Evolutionary conservation across 2,888 invertebrate genomes (phyloP).

Genomic region (Nomada hirtipes): DNA sequence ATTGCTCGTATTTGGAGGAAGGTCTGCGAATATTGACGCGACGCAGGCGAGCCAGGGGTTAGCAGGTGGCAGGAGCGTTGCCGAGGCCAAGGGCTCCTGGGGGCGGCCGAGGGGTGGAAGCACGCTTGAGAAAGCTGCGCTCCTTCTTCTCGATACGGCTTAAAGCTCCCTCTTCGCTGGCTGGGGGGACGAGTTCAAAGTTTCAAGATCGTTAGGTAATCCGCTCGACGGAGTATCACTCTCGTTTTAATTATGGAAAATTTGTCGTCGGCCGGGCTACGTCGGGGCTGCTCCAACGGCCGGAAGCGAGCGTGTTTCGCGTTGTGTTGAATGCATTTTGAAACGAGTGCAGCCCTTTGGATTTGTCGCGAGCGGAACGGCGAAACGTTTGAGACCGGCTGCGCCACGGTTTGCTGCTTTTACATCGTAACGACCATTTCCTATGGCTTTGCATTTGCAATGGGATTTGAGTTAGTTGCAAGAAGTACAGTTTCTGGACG

Average conservation of each 20-base stretch:
- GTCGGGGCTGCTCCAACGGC: background rate
- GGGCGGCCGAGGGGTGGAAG: conserved; percentile 43
- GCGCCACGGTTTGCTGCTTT: background rate
- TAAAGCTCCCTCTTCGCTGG: conserved; percentile 35
- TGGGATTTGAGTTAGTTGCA: too few species aligned
- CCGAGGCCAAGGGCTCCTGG: conserved; percentile 76
- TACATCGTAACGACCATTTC: background rate
- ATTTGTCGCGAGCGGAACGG: background rate
- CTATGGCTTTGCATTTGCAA: too few species aligned
- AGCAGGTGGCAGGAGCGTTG: conserved; percentile 77
- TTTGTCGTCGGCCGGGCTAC: background rate
- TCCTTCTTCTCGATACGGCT: conserved; percentile 36
- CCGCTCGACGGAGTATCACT: conserved; percentile 12
- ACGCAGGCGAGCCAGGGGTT: conserved; percentile 77
- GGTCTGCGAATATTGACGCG: conserved; percentile 79
- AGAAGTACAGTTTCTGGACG: too few species aligned
- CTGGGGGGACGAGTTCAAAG: conserved; percentile 34
- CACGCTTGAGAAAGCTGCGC: conserved; percentile 38
- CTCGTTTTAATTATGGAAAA: conserved; percentile 35
- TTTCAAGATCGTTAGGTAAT: conserved; percentile 47
- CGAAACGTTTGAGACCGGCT: background rate
- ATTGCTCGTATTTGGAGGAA: conserved; percentile 63
- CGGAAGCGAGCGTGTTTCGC: background rate
- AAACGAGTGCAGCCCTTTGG: background rate
- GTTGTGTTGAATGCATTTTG: background rate